Conservation (phyloP, 2,888 invertebrate genomes). For the Clepsis dumicolana region DNA sequence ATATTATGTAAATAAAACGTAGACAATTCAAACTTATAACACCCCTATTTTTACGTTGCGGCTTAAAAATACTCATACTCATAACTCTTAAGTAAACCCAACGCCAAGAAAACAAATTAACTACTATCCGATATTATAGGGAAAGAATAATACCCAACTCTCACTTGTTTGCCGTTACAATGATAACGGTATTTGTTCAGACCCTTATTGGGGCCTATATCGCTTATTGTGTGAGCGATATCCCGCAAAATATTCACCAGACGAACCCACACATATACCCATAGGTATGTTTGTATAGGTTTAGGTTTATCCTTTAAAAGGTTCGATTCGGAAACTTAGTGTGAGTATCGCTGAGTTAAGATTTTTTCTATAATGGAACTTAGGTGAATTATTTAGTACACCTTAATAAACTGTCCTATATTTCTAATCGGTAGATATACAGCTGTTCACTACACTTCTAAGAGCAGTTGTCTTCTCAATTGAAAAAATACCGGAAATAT, state of each 20-base stretch:
- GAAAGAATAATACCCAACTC: background rate
- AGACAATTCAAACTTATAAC: too few relatives aligned
- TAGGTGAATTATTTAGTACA: background rate
- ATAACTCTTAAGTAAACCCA: too few relatives aligned
- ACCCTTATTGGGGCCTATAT: background rate
- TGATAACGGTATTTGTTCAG: conserved; percentile 8
- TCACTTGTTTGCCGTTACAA: background rate
- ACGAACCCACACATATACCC: background rate
- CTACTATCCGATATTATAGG: background rate
- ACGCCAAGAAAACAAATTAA: background rate
- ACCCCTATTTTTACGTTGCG: too few relatives aligned
- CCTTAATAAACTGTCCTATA: too few relatives aligned
- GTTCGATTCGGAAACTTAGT: too few relatives aligned
- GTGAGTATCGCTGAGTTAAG: too few relatives aligned
- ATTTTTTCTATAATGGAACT: background rate
- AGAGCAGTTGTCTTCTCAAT: too few relatives aligned
- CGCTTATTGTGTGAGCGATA: background rate
- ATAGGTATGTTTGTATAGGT: conserved; percentile 1
- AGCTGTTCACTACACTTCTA: too few relatives aligned
- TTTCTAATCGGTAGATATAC: too few relatives aligned
- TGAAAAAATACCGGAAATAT: too few relatives aligned
- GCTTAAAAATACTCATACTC: too few relatives aligned
- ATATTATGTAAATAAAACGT: too few relatives aligned
- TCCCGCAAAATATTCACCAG: background rate
- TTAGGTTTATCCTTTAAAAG: background rate